Conservation (phyloP, 2,888 invertebrate species). For the Brenthis ino region DNA sequence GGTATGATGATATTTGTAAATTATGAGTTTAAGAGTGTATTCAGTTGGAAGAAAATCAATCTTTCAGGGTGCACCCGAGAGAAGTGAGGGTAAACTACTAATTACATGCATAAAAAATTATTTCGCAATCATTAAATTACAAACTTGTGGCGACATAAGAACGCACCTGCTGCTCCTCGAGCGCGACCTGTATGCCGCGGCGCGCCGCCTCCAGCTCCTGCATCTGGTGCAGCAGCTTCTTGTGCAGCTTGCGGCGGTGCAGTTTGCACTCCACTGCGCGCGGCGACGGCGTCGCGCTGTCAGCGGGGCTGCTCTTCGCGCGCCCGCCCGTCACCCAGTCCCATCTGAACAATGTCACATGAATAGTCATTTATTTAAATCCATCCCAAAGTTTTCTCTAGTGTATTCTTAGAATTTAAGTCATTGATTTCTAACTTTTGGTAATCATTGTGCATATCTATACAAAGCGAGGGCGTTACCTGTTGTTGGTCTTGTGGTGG, state of each 20-base stretch:
- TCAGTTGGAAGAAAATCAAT: too few species aligned
- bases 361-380: not conserved
- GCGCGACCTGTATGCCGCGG: conserved; percentile 83
- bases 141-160: too few species aligned
- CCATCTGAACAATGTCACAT: conserved; percentile 76
- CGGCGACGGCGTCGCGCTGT: conserved; percentile 50
- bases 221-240: conserved; percentile 86
- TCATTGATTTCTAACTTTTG: too few species aligned
- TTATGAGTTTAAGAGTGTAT: too few species aligned
- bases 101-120: too few species aligned
- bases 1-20: too few species aligned
- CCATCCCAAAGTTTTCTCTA: not conserved
- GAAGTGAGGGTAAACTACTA: too few species aligned
- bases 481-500: conserved; percentile 47
- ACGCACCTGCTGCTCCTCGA: conserved; percentile 83
- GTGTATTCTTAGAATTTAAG: not conserved
- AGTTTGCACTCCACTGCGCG: conserved; percentile 71
- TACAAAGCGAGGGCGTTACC: conserved; percentile 42
- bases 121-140: too few species aligned
- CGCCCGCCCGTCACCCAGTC: conserved; percentile 92
- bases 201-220: conserved; percentile 86
- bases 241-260: conserved; percentile 86
- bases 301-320: conserved; percentile 51
- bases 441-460: too few species aligned
- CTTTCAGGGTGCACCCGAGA: too few species aligned